Conservation (phyloP, 1,140 invertebrate species). For the Asbolus verrucosus region DNA sequence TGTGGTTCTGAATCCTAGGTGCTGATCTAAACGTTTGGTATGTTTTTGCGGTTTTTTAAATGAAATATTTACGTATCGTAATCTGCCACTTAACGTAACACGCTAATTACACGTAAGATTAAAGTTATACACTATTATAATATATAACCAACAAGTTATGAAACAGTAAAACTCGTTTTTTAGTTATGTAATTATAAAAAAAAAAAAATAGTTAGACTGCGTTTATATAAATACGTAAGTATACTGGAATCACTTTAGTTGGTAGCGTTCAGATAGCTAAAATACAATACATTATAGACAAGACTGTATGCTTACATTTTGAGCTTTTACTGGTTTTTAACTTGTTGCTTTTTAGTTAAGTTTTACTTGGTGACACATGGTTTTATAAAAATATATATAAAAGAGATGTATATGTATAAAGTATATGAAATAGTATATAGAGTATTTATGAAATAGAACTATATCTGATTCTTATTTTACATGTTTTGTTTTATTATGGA, state of each 20-base stretch:
- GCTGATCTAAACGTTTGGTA: constrained; percentile 56
- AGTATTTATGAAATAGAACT: constrained; percentile 63
- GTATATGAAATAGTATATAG: constrained; percentile 63
- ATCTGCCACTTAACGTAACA: constrained; percentile 62
- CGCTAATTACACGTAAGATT: constrained; percentile 59
- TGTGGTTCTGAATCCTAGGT: constrained; percentile 59
- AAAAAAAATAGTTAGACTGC: constrained; percentile 54
- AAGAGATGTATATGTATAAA: constrained; percentile 64
- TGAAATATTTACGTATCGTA: constrained; percentile 54
- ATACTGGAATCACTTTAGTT: constrained; percentile 57
- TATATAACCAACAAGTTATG: constrained; percentile 47
- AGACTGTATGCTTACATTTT: constrained; percentile 62
- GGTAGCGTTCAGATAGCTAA: constrained; percentile 50
- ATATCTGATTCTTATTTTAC: constrained; percentile 58
- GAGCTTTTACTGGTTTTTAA: constrained; percentile 61
- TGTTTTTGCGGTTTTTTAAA: constrained; percentile 62
- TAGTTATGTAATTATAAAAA: constrained; percentile 53
- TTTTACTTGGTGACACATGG: constrained; percentile 64
- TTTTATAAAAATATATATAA: constrained; percentile 63
- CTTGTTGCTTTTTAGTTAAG: constrained; percentile 60
- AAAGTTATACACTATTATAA: constrained; percentile 61
- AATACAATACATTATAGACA: constrained; percentile 60
- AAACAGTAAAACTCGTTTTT: constrained; percentile 56
- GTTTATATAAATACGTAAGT: constrained; percentile 53
- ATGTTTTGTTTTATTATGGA: constrained; percentile 44